Evolutionary conservation across 2,113 vertebrate species (phyloP).

Genomic region (Tonatia bakeri): DNA sequence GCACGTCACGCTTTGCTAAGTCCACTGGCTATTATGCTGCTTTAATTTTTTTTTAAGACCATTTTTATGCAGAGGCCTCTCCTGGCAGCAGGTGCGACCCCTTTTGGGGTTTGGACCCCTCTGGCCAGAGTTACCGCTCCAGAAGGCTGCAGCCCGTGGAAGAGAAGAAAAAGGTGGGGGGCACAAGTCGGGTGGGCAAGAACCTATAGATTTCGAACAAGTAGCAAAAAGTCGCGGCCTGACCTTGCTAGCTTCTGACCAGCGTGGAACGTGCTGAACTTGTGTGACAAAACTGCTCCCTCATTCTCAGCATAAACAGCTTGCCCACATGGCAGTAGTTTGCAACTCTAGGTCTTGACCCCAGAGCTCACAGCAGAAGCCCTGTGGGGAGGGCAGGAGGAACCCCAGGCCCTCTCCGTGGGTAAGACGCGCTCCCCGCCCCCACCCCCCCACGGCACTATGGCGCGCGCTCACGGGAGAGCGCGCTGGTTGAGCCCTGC

Average conservation of each 20-base stretch:
- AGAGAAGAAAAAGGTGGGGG: not conserved
- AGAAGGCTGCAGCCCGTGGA: not conserved
- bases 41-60: not conserved
- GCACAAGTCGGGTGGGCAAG: not conserved
- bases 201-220: not conserved
- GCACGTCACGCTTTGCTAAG: conserved; percentile 45
- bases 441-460: not conserved
- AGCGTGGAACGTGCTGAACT: not conserved
- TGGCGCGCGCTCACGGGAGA: not conserved
- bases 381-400: fast-evolving
- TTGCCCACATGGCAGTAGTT: not conserved
- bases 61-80: conserved; percentile 35
- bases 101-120: not conserved
- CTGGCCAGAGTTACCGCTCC: not conserved
- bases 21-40: not conserved
- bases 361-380: fast-evolving
- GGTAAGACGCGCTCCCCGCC: not conserved
- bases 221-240: not conserved
- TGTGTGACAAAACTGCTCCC: not conserved
- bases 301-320: not conserved
- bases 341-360: not conserved
- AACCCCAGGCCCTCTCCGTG: fast-evolving
- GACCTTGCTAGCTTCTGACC: not conserved
- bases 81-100: conserved; percentile 24
- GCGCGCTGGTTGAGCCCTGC: not conserved